A percentile compares a stretch with the other conserved stretches of the same genome.
Conservation (phyloP, 64 coral and sea anemone species). For the Montipora capricornis region DNA sequence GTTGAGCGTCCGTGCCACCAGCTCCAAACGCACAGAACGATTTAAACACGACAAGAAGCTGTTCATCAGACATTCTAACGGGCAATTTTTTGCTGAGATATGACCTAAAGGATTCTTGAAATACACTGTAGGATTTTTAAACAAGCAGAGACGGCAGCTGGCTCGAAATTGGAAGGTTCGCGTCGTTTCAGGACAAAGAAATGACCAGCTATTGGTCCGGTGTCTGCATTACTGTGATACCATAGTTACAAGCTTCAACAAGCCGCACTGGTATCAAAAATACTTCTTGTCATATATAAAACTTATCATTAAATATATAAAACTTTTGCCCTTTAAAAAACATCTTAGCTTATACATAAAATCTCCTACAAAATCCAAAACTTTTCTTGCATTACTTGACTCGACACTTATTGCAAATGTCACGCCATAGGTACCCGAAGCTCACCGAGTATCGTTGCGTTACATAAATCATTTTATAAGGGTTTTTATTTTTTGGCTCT, state of each 20-base stretch:
- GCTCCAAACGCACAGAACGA: conserved; percentile 94
- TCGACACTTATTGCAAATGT: too few species aligned
- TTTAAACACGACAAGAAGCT: conserved; percentile 72
- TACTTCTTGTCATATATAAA: not conserved
- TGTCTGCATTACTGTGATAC: conserved; percentile 15
- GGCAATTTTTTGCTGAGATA: not conserved
- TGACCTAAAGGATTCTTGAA: not conserved
- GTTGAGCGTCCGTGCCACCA: conserved; percentile 45
- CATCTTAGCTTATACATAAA: not conserved
- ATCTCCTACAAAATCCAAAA: too few species aligned
- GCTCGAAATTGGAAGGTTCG: not conserved
- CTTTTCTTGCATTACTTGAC: too few species aligned
- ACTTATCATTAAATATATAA: too few species aligned
- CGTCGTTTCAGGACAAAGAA: not conserved
- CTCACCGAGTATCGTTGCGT: too few species aligned
- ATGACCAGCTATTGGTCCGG: conserved; percentile 17
- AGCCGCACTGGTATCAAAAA: not conserved
- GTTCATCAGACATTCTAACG: conserved; percentile 68
- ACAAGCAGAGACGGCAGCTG: not conserved
- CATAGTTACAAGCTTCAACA: conserved; percentile 32
- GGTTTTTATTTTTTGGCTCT: too few species aligned
- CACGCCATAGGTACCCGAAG: too few species aligned
- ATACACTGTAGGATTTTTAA: not conserved
- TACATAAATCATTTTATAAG: too few species aligned
- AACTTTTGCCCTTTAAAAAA: too few species aligned